These are phyloP conservation scores for Drosophila navojoa DNA, from an alignment of 1,140 invertebrate genomes.

Conservation along the genomic window DNA sequence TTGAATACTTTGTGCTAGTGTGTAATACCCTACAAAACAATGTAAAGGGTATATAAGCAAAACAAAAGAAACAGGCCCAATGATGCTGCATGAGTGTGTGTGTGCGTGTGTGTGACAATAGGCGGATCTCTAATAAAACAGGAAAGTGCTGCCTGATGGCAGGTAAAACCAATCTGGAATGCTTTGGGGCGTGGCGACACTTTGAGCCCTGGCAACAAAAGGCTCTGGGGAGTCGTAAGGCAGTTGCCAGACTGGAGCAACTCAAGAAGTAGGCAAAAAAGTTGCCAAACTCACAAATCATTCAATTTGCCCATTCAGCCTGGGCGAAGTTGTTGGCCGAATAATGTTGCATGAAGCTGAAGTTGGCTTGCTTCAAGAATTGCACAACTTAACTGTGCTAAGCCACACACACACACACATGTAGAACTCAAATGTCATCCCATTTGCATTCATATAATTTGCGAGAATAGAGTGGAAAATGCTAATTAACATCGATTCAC, in stretches of 20 bases:
- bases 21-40: neutral
- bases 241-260: slow-evolving; percentile 32
- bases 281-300: slow-evolving; percentile 58
- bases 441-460: slow-evolving; percentile 10
- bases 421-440: neutral
- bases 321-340: neutral
- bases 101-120: slow-evolving; percentile 2
- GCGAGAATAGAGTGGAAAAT: neutral
- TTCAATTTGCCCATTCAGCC: slow-evolving; percentile 46
- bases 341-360: neutral
- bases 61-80: neutral
- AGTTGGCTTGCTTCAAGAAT: neutral
- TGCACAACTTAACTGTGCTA: neutral
- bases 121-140: slow-evolving; percentile 21
- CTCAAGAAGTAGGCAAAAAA: slow-evolving; percentile 31
- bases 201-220: slow-evolving; percentile 6
- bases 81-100: neutral
- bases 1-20: neutral
- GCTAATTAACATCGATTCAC: neutral
- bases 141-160: slow-evolving; percentile 11
- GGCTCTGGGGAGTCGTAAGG: slow-evolving; percentile 55
- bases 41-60: slow-evolving; percentile 7
- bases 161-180: slow-evolving; percentile 29
- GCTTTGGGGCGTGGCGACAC: slow-evolving; percentile 27
- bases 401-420: neutral